Base-by-base conservation (phyloP, 2,888 invertebrate species). In the Drosophila putrida region DNA sequence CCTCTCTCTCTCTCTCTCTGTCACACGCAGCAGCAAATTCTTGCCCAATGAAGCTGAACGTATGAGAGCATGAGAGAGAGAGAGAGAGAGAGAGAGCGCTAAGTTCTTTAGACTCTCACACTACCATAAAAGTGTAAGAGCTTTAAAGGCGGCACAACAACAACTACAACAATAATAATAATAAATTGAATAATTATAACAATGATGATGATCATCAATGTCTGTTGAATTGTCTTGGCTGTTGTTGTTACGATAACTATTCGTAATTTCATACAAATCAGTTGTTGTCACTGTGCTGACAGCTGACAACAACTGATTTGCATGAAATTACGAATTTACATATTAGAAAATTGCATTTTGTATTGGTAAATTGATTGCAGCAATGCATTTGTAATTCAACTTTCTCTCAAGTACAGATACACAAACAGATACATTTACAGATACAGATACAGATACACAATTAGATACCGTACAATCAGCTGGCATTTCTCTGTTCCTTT, bases 1-100 rank as follows among this genome's bases (percentile, higher is more conserved):
- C 3, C 20, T 20, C 20, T 20, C 20, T 20, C 20, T 20, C 20
- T 20, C 20, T 20, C 20, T 20, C 20, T 20, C 20, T 20, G 1
- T 20, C 20, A 20, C 58, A 51, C 39, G 38, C 46, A 55, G 50
- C 31, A 20, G 25, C 11, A n/a, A 53, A 39, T 51, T 31, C 15
- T 38, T 55, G 9, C 25, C 33, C 47, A 68, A 13, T 60, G 33
- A 44, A 49, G 38, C 39, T 31, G 44, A 71, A 70, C 43, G 63
- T 25, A 9, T 28, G 44, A 50, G 64, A 57, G 41, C 41, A 20
- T 20, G 20, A 20, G 44, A 54, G 33, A 46, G 44, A 11, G 27
- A 41, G 28, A 28, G 36, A 20, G 44, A 54, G 33, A 46, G 44
- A 11, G 27, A 41, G 28, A 28, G 36, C n/a, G n/a, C n/a, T n/a